Evolutionary conservation across 2,888 invertebrate species (phyloP).

Genomic region (Ellobium chinense): DNA sequence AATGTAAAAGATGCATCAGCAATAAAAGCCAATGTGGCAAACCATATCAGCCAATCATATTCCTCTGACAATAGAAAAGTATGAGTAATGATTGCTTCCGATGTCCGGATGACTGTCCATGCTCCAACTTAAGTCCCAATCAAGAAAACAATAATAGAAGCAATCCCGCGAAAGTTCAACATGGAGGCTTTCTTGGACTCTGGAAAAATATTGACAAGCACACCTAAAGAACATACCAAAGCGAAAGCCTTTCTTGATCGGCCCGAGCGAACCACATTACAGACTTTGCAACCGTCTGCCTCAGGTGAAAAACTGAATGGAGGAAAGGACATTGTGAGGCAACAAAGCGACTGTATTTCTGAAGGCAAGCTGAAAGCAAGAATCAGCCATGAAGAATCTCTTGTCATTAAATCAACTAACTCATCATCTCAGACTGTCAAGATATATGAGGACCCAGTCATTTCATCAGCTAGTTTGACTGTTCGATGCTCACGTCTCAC

Average conservation of each 20-base stretch:
- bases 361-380: conserved; percentile 3
- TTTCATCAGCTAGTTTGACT: background rate
- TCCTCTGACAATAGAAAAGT: too few relatives aligned
- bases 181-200: background rate
- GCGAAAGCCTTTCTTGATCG: background rate
- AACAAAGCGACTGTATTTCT: too few relatives aligned
- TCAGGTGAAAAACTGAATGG: conserved; percentile 8
- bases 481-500: conserved; percentile 2
- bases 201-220: conserved; percentile 1
- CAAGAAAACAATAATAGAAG: too few relatives aligned
- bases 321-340: background rate
- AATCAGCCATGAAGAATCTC: background rate
- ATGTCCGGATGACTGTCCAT: too few relatives aligned
- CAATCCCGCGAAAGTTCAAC: conserved; percentile 26
- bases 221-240: conserved; percentile 1
- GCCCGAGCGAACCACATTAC: conserved; percentile 27
- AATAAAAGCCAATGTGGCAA: too few relatives aligned
- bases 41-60: too few relatives aligned
- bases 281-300: conserved; percentile 19
- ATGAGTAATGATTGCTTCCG: too few relatives aligned
- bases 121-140: too few relatives aligned
- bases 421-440: background rate
- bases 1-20: too few relatives aligned
- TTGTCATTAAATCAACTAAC: background rate
- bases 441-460: background rate